A percentile compares a stretch with the other conserved stretches of the same genome.
phyloP scores from a whole-genome alignment of 2,888 invertebrate species.

The Cerceris rybyensis region DNA sequence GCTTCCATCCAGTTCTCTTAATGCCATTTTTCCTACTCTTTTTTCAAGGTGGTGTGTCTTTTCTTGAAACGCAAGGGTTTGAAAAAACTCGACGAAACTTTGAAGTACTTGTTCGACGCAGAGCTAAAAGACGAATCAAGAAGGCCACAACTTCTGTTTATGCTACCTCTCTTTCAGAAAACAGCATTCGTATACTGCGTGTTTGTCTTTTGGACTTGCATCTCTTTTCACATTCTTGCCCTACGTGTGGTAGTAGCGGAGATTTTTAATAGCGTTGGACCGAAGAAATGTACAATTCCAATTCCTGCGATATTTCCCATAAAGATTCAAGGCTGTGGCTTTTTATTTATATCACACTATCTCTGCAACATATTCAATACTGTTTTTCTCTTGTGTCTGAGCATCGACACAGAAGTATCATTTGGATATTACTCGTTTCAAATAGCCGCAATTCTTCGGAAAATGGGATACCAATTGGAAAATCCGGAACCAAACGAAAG shows the following conservation, averaged over 20 bases:
- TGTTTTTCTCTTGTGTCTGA: constrained; percentile 25
- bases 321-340: constrained; percentile 36
- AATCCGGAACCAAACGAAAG: constrained; percentile 35
- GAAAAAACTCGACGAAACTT: constrained; percentile 34
- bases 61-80: constrained; percentile 21
- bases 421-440: constrained; percentile 68
- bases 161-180: constrained; percentile 11
- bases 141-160: background rate
- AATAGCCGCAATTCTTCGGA: constrained; percentile 62
- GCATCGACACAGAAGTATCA: constrained; percentile 59
- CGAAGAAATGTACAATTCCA: constrained; percentile 43
- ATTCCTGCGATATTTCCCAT: constrained; percentile 60
- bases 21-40: background rate
- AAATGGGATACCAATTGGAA: constrained; percentile 48
- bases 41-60: constrained; percentile 28
- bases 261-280: constrained; percentile 25
- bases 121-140: no score
- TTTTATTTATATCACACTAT: constrained; percentile 52
- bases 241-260: constrained; percentile 45
- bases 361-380: constrained; percentile 37
- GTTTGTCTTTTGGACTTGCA: background rate
- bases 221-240: constrained; percentile 25
- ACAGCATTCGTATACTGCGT: constrained; percentile 8
- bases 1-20: no score
- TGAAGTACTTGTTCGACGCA: constrained; percentile 29